A percentile compares a stretch with the other conserved stretches of the same genome.
Conservation (phyloP, 2,113 vertebrate genomes). For the Orientallactaga bullata region DNA sequence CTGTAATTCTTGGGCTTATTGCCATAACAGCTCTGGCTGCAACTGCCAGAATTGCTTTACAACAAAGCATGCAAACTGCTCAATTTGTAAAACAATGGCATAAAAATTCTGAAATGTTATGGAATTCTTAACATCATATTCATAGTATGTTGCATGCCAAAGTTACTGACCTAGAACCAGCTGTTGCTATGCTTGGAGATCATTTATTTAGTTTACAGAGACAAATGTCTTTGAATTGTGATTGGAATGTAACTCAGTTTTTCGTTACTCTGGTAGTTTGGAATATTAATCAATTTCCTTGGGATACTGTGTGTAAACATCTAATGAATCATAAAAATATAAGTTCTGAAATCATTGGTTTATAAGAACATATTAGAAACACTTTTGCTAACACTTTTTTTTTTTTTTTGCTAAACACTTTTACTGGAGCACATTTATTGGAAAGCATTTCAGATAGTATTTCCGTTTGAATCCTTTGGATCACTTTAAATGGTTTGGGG, state of each 20-base stretch:
- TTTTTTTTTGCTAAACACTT: no score
- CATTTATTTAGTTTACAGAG: not conserved
- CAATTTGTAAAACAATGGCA: not conserved
- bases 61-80: not conserved
- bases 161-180: not conserved
- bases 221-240: not conserved
- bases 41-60: not conserved
- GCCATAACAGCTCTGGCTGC: no score
- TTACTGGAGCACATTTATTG: no score
- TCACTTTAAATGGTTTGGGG: no score
- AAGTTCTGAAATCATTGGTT: not conserved
- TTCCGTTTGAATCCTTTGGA: no score
- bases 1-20: no score
- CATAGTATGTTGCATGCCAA: not conserved
- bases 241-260: not conserved
- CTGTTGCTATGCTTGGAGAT: not conserved
- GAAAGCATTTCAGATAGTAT: no score
- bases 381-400: no score
- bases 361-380: no score
- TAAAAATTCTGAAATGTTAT: not conserved
- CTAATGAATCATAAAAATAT: not conserved
- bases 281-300: not conserved
- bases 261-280: no score
- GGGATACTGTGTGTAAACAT: not conserved
- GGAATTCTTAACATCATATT: not conserved